Base-by-base conservation (phyloP, 2,888 invertebrate genomes). In the Noctua fimbriata region DNA sequence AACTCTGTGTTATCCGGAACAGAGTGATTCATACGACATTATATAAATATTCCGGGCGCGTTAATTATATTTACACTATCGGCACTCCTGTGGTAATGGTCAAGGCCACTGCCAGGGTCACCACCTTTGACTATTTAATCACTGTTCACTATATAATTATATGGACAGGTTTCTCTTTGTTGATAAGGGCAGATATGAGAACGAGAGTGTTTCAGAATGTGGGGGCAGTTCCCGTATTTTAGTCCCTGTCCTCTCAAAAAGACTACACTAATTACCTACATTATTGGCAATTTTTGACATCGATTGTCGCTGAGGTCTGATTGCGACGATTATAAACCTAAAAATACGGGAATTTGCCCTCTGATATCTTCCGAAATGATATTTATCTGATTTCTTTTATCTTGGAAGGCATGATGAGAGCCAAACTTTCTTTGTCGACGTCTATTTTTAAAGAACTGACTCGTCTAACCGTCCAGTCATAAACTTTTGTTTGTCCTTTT, bases 11-110 rank as follows among this genome's bases (percentile, higher is more conserved):
- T 84, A 89, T 87, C 78, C 79, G 79, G 83, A 88, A 83, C 83
- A 67, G 49, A 72, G 73, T 88, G 88, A 88, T 83, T 88, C 88
- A 87, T 77, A 58, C 73, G 69, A 84, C 78, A 81, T 69, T 73
- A 73, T 82, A 84, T 86, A 83, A 86, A 82, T 88, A 79, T 73
- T 81, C 79, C 66, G 70, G 78, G 73, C 70, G 79, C 72, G 69
- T 77, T 84, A 87, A 87, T 88, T 87, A 82, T 87, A 79, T 87
- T 76, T 83, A 71, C 77, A 73, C 70, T 86, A 87, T 85, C 83
- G 86, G 79, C 78, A 84, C 79, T 55, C 80, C 75, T 73, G 78
- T 76, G 47, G 76, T 87, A 76, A 84, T 73, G 84, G 89, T 88
- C 88, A 88, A 78, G 88, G 88, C 49, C 79, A 55, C 14, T 16